Conservation (phyloP, 2,888 invertebrate genomes). For the Labia minor region DNA sequence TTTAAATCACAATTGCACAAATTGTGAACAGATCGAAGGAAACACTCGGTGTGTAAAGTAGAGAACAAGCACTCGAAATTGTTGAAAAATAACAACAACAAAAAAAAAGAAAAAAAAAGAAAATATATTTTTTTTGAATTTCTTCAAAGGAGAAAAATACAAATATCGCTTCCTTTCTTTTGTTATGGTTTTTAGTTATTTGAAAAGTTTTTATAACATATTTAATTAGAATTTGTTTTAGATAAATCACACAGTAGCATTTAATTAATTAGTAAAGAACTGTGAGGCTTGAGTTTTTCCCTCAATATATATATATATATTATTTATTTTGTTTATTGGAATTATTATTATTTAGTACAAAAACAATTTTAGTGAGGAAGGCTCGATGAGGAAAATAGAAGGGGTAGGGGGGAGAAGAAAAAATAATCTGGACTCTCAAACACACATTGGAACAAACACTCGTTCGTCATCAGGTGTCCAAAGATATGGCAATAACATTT, state of each 20-base stretch:
- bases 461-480: slow-evolving; percentile 17
- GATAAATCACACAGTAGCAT: too few species aligned
- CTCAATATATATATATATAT: not conserved
- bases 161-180: too few species aligned
- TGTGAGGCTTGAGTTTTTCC: too few species aligned
- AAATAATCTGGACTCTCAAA: slow-evolving; percentile 14
- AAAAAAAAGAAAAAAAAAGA: not conserved
- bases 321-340: not conserved
- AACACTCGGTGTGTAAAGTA: not conserved
- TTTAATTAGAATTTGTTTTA: too few species aligned
- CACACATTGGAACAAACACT: slow-evolving; percentile 15
- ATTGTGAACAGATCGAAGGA: too few species aligned
- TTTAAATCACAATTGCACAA: too few species aligned
- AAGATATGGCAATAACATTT: slow-evolving; percentile 14
- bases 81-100: not conserved
- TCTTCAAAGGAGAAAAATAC: too few species aligned
- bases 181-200: too few species aligned
- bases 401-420: not conserved
- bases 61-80: not conserved
- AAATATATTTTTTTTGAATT: not conserved
- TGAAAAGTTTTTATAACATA: too few species aligned
- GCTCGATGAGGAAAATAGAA: not conserved
- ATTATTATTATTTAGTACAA: not conserved
- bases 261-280: not conserved
- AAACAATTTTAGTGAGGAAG: not conserved